Conservation (phyloP, 2,888 invertebrate species). For the Melieria picta region DNA sequence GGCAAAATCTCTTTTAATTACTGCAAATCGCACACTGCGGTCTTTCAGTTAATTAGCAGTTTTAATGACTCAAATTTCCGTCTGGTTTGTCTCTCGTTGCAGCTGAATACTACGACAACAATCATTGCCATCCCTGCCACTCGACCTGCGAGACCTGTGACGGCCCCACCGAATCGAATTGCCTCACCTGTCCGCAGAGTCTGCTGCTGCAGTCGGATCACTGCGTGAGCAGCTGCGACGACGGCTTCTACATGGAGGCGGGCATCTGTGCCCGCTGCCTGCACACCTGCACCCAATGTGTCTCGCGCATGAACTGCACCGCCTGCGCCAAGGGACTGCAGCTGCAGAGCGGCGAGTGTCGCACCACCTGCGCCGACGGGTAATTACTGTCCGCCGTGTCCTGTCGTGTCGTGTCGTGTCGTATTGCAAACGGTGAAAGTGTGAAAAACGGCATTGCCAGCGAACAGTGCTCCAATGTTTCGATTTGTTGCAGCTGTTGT, state of each 20-base stretch:
- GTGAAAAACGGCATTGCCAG: too few relatives aligned
- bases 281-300: constrained; percentile 81
- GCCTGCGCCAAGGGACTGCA: constrained; percentile 80
- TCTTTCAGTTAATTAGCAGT: background rate
- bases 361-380: constrained; percentile 81
- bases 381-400: constrained; percentile 53
- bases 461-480: too few relatives aligned
- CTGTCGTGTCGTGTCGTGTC: too few relatives aligned
- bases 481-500: too few relatives aligned
- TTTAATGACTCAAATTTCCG: constrained; percentile 13
- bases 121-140: constrained; percentile 79
- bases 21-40: background rate
- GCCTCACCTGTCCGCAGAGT: constrained; percentile 80
- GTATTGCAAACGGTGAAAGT: too few relatives aligned
- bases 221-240: constrained; percentile 81
- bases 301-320: constrained; percentile 83
- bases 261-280: constrained; percentile 82
- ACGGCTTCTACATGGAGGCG: constrained; percentile 78
- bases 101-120: constrained; percentile 80
- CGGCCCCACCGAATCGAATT: constrained; percentile 77
- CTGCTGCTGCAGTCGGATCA: constrained; percentile 77
- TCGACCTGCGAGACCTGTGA: constrained; percentile 85
- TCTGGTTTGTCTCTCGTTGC: constrained; percentile 39
- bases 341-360: constrained; percentile 84
- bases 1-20: background rate